Evolutionary conservation across 2,888 invertebrate genomes (phyloP), one percentile per base, ranked within the genome.

Genomic region (Pycnomerus fuliginosus): DNA sequence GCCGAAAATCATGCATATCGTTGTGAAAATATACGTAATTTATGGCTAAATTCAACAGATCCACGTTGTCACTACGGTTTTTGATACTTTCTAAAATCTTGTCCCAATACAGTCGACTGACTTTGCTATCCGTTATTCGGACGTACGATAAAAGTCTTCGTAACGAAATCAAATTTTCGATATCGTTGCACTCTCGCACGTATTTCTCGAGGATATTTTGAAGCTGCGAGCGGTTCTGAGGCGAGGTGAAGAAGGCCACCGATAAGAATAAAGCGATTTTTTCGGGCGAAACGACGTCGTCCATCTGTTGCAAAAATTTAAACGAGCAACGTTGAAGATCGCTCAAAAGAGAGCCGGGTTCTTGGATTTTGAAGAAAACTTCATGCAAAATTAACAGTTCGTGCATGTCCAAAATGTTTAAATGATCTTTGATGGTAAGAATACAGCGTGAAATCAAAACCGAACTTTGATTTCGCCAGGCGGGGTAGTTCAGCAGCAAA

Each of bases 1-100:
- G 72, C 0, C 78, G 67, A 57, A 76, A 79, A 4, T 75, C 74
- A 3, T 75, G 73, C 1, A 78, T 57, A 56, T 77, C 76, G 37
- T 73, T 74, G 49, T 75, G 75, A 53, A 79, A 80, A 56, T 74
- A 70, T 69, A 78, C 74, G 53, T 80, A 80, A 41, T 74, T 74
- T 39, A 74, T 70, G 45, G 75, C 74, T 22, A 77, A 65, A 16
- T 65, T 68, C 4, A 74, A 44, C 24, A 76, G 55, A 24, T 65
- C 55, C n/a, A 60, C 46, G 25, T 68, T 51, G 0, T 55, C n/a
- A 14, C 8, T 40, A 15, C 61, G 51, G 1, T 51, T 41, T 4
- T 70, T 55, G 23, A 79, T 44, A 25, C 68, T 56, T 1, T 60
- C 33, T 1, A 76, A 40, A 1, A 74, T 65, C 35, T 65, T 66